These are phyloP conservation scores for Gambusia yucatana DNA, from an alignment of 2,797 vertebrate genomes.

Conservation along the genomic window DNA sequence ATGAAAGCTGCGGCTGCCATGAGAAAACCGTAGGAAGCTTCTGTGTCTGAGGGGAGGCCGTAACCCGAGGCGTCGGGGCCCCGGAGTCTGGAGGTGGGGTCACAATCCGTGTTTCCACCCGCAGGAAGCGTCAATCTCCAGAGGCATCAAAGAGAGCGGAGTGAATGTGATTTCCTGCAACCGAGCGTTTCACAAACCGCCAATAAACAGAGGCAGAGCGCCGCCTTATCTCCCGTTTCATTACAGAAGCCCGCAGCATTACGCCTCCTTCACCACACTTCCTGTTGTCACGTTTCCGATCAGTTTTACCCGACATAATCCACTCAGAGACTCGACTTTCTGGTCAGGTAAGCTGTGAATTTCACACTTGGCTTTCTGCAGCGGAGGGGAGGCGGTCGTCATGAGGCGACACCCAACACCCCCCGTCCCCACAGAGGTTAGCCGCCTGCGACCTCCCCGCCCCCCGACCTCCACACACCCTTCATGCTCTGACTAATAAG, in stretches of 20 bases:
- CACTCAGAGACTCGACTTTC: slow-evolving; percentile 22
- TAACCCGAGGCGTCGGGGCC: slow-evolving; percentile 48
- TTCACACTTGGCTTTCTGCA: slow-evolving; percentile 28
- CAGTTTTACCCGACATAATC: slow-evolving; percentile 34
- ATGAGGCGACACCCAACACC: slow-evolving; percentile 60
- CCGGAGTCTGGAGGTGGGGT: slow-evolving; percentile 54
- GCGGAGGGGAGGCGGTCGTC: slow-evolving; percentile 31
- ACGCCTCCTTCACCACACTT: slow-evolving; percentile 35
- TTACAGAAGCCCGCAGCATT: slow-evolving; percentile 37
- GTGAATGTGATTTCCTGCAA: slow-evolving; percentile 59
- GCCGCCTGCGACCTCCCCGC: slow-evolving; percentile 35
- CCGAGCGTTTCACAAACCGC: slow-evolving; percentile 39
- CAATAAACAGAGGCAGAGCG: slow-evolving; percentile 57
- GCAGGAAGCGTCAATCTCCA: slow-evolving; percentile 61
- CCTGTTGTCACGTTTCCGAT: slow-evolving; percentile 10
- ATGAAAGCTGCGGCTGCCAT: background rate
- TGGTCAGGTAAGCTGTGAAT: slow-evolving; percentile 30
- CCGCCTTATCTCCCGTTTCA: slow-evolving; percentile 61
- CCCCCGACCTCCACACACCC: slow-evolving; percentile 13
- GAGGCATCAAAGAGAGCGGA: slow-evolving; percentile 58
- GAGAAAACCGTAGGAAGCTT: background rate
- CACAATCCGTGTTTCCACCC: slow-evolving; percentile 51
- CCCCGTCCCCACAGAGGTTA: slow-evolving; percentile 57
- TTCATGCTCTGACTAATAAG: slow-evolving; percentile 61
- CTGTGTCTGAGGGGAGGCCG: slow-evolving; percentile 59